Evolutionary conservation across 2,113 vertebrate genomes (phyloP).

Genomic region (Sphyrna mokarran): DNA sequence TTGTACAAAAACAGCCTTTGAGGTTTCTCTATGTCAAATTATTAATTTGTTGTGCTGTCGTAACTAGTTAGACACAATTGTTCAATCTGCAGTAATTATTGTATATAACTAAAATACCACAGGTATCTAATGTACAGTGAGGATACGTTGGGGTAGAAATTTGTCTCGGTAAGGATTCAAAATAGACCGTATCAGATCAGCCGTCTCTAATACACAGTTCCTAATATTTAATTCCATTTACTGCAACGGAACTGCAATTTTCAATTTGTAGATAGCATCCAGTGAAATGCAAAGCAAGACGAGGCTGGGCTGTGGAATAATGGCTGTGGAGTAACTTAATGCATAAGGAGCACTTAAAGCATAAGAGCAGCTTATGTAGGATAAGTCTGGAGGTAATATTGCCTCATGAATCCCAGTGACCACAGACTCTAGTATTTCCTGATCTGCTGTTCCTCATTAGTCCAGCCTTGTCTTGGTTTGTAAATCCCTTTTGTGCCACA

Average conservation of each 20-base stretch:
- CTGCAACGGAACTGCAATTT: neutral
- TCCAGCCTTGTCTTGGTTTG: neutral
- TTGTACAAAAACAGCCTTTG: constrained; percentile 45
- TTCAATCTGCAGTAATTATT: neutral
- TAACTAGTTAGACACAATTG: neutral
- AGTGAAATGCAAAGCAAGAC: neutral
- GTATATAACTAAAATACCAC: neutral
- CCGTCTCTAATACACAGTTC: neutral
- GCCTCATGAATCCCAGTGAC: constrained; percentile 14
- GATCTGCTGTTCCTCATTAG: constrained; percentile 31
- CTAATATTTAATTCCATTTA: neutral
- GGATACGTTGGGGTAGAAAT: neutral
- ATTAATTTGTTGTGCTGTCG: constrained; percentile 1
- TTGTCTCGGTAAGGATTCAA: neutral
- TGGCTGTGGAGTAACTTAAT: neutral
- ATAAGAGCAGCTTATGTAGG: neutral
- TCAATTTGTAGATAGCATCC: neutral
- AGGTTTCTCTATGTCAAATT: neutral
- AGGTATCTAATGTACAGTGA: neutral
- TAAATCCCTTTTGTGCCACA: neutral
- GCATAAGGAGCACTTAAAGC: neutral
- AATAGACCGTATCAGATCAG: neutral
- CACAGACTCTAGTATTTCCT: constrained; percentile 35
- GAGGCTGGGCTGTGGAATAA: neutral
- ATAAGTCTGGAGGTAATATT: constrained; percentile 31